A percentile compares a stretch with the other conserved stretches of the same genome.
phyloP scores from a whole-genome alignment of 2,113 vertebrate genomes.

The Anolis sagrei region DNA sequence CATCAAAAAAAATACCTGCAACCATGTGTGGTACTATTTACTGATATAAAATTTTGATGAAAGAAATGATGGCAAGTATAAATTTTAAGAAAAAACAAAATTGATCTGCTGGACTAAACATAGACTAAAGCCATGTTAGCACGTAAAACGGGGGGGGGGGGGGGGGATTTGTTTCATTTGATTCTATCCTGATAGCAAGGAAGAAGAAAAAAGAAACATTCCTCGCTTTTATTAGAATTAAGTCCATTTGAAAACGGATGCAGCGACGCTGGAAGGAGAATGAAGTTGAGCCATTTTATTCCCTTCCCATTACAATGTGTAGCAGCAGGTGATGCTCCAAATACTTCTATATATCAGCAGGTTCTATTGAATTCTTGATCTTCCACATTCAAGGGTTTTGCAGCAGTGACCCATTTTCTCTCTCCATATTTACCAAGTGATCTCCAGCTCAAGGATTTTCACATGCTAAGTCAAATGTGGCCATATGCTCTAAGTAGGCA shows the following conservation, averaged over 20 bases:
- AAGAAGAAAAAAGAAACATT: constrained; percentile 7
- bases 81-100: background rate
- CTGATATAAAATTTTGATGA: constrained; percentile 47
- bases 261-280: constrained; percentile 23
- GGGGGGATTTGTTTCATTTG: background rate
- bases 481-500: background rate
- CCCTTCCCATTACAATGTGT: background rate
- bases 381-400: background rate
- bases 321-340: constrained; percentile 3
- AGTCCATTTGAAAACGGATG: background rate
- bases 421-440: background rate
- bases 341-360: background rate
- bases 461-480: background rate
- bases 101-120: background rate
- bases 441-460: background rate
- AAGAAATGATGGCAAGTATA: background rate
- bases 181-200: constrained; percentile 40
- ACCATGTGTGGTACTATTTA: constrained; percentile 22
- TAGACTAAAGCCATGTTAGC: accelerated
- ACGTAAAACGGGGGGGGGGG: background rate
- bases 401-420: background rate
- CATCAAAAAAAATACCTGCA: constrained; percentile 32
- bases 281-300: constrained; percentile 8
- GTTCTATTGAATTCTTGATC: constrained; percentile 17
- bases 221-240: background rate